A percentile compares a stretch with the other conserved stretches of the same genome.
These are phyloP conservation scores for Tenebrosternarchus preto DNA, from an alignment of 2,113 vertebrate species.

Conservation along the genomic window DNA sequence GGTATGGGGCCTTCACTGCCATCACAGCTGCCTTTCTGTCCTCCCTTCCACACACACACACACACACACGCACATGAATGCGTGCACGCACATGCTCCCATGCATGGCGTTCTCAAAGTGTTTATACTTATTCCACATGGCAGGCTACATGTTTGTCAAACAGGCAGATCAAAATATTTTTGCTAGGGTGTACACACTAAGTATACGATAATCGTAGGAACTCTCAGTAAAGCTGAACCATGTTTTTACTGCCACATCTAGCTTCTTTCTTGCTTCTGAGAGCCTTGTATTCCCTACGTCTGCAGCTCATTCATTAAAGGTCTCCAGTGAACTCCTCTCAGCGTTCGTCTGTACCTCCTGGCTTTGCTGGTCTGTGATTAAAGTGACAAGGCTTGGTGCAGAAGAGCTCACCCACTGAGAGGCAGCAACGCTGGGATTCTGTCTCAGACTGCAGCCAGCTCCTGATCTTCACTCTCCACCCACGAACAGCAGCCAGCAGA, in stretches of 20 bases:
- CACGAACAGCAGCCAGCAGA: background rate
- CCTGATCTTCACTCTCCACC: background rate
- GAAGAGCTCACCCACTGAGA: constrained; percentile 14
- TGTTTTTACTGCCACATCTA: background rate
- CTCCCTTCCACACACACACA: background rate
- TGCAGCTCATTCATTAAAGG: constrained; percentile 44
- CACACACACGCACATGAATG: background rate
- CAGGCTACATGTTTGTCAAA: constrained; percentile 4
- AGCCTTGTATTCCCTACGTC: constrained; percentile 2
- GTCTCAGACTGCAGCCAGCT: background rate
- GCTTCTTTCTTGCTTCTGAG: background rate
- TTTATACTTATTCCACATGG: constrained; percentile 2
- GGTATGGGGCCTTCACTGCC: constrained; percentile 27
- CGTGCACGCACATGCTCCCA: background rate
- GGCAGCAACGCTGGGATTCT: background rate
- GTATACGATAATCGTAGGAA: background rate
- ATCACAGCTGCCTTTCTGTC: constrained; percentile 16
- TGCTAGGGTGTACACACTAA: background rate
- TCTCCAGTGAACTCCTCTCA: constrained; percentile 14
- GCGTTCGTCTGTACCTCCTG: constrained; percentile 15
- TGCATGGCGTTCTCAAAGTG: background rate
- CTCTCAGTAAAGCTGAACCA: background rate
- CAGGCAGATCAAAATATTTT: constrained; percentile 17
- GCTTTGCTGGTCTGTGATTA: constrained; percentile 44
- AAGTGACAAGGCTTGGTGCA: background rate